Evolutionary conservation across 1,140 invertebrate species (phyloP).

Genomic region (Achatina immaculata): DNA sequence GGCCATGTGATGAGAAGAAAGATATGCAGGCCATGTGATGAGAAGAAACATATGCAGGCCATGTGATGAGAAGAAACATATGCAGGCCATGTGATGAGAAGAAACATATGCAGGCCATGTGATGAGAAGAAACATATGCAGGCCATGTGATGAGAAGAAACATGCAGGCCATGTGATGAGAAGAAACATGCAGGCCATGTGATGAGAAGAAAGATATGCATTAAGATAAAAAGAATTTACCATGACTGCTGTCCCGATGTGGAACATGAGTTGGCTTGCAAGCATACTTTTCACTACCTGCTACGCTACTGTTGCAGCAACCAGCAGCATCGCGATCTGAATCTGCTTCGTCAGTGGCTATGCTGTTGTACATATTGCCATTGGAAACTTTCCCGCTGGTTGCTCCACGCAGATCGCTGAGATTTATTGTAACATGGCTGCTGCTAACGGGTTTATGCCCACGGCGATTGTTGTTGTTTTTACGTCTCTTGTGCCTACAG

Average conservation of each 20-base stretch:
- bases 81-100: no score
- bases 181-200: no score
- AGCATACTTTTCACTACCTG: slow-evolving; percentile 26
- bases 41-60: no score
- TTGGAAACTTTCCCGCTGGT: slow-evolving; percentile 71
- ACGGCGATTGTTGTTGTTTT: slow-evolving; percentile 79
- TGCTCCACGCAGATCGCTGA: slow-evolving; percentile 62
- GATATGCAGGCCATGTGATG: no score
- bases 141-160: no score
- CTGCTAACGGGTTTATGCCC: slow-evolving; percentile 63
- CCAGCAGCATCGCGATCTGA: slow-evolving; percentile 66
- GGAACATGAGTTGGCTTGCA: slow-evolving; percentile 75
- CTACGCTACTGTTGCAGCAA: slow-evolving; percentile 39
- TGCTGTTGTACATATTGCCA: slow-evolving; percentile 75
- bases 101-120: no score
- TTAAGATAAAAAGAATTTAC: slow-evolving; percentile 38
- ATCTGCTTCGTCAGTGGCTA: slow-evolving; percentile 72
- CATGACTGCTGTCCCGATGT: slow-evolving; percentile 74
- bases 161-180: no score
- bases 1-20: no score
- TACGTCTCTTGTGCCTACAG: slow-evolving; percentile 81
- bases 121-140: no score
- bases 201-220: no score
- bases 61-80: no score
- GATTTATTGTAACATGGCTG: slow-evolving; percentile 64